A percentile compares a stretch with the other conserved stretches of the same genome.
phyloP scores from a whole-genome alignment of 2,113 vertebrate species.

The Odocoileus virginianus region DNA sequence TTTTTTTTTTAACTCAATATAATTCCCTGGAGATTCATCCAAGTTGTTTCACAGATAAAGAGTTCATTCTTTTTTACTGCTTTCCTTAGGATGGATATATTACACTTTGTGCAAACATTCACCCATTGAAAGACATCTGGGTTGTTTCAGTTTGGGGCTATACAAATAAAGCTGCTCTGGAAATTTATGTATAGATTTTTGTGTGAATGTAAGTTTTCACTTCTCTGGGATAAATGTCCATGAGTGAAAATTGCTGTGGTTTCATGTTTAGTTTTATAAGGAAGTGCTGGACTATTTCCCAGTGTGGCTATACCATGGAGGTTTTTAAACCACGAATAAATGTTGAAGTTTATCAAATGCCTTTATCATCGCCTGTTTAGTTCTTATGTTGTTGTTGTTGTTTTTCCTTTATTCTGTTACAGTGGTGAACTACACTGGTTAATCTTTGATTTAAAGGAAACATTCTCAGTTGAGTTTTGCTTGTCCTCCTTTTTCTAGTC shows the following conservation, averaged over 20 bases:
- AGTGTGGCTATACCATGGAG: background rate
- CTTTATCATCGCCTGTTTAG: background rate
- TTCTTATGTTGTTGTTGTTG: background rate
- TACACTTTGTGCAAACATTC: background rate
- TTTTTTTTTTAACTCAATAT: background rate
- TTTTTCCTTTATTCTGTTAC: background rate
- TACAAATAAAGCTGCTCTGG: background rate
- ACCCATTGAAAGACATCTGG: background rate
- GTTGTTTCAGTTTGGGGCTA: background rate
- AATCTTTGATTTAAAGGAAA: background rate
- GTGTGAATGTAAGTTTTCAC: background rate
- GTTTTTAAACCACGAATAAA: background rate
- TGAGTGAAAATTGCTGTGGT: background rate
- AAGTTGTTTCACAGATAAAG: background rate
- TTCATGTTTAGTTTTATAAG: background rate
- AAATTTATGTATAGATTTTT: background rate
- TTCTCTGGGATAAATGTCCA: background rate
- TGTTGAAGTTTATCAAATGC: background rate
- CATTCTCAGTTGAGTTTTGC: background rate
- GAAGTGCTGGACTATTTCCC: background rate
- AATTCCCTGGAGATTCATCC: background rate
- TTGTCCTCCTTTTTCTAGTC: background rate
- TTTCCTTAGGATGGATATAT: background rate
- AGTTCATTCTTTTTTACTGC: background rate
- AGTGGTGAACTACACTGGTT: background rate